Percentiles rank a stretch among this genome's conserved stretches.
Evolutionary conservation across 1,140 invertebrate genomes (phyloP).

Genomic region (Drosophila sturtevanti): DNA sequence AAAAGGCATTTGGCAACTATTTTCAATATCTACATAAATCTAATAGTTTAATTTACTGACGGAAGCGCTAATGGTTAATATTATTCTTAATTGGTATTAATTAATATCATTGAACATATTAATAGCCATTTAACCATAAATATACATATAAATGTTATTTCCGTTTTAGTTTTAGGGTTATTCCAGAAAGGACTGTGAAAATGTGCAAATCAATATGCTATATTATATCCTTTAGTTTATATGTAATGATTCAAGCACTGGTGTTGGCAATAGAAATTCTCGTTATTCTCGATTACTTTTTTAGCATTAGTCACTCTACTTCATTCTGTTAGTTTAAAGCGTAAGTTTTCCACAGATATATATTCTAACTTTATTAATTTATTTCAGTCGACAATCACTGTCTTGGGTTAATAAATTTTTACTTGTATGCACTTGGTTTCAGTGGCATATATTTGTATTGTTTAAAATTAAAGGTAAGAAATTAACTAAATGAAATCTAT

Average conservation of each 20-base stretch:
- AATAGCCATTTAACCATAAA: background rate
- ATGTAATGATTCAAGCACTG: background rate
- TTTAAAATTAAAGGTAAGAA: constrained; percentile 13
- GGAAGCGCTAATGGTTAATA: background rate
- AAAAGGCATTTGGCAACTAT: background rate
- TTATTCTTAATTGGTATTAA: background rate
- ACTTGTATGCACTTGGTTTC: background rate
- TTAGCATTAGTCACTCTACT: no score
- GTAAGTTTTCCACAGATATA: no score
- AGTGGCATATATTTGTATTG: background rate
- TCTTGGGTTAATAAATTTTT: background rate
- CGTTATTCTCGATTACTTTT: rapidly evolving
- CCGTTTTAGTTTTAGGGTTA: background rate
- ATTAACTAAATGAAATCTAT: background rate
- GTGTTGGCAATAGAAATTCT: background rate
- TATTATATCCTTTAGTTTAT: background rate
- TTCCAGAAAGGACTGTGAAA: background rate
- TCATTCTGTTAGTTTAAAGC: background rate
- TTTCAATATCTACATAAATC: background rate
- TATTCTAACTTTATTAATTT: background rate
- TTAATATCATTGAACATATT: background rate
- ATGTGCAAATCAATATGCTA: constrained; percentile 2
- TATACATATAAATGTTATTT: background rate
- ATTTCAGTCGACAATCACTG: background rate
- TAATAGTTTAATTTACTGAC: no score